Conservation (phyloP, 2,797 vertebrate species). For the Glossophaga mutica region DNA sequence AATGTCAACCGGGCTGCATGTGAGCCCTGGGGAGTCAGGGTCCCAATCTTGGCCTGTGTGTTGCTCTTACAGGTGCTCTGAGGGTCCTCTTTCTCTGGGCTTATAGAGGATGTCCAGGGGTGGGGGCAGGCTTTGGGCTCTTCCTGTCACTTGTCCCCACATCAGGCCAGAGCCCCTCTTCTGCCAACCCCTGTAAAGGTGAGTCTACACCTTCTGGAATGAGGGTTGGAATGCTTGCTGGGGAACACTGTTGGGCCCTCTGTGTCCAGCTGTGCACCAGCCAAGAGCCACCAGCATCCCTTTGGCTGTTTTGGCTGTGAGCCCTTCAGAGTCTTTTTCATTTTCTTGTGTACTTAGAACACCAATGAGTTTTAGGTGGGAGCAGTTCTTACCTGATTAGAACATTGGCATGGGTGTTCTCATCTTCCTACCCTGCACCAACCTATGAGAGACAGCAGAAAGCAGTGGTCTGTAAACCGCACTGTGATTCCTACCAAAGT, state of each 20-base stretch:
- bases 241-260: rapidly evolving
- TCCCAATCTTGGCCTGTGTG: too few species aligned
- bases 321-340: not conserved
- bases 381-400: not conserved
- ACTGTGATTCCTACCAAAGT: rapidly evolving
- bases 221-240: not conserved
- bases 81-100: not conserved
- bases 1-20: not conserved
- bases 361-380: not conserved
- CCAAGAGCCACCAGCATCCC: not conserved
- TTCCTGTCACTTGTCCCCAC: not conserved
- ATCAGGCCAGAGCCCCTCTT: not conserved
- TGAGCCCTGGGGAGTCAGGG: rapidly evolving
- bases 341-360: not conserved
- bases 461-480: not conserved
- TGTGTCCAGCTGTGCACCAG: not conserved
- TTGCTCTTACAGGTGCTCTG: not conserved
- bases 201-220: not conserved
- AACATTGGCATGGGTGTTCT: too few species aligned
- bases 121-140: not conserved
- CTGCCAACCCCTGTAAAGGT: not conserved
- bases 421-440: not conserved
- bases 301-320: not conserved
- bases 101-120: not conserved
- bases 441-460: too few species aligned